Conservation (phyloP, 2,113 vertebrate genomes). For the Mobula birostris region DNA sequence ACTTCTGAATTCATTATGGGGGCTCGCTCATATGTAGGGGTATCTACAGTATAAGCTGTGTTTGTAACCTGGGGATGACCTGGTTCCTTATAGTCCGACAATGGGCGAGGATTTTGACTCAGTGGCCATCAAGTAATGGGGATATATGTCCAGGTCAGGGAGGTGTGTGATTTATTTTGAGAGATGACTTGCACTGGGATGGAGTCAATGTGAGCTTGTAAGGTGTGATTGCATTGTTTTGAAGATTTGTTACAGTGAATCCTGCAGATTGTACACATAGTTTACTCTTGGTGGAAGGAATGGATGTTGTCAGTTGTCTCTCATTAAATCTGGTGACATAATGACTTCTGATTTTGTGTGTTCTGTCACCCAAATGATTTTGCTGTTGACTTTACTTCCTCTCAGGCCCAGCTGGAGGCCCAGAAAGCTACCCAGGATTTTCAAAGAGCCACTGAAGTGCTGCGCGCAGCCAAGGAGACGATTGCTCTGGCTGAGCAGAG, state of each 20-base stretch:
- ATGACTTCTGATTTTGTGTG: background rate
- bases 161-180: background rate
- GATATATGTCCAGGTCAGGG: background rate
- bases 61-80: too few relatives aligned
- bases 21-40: too few relatives aligned
- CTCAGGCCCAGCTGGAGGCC: constrained; percentile 82
- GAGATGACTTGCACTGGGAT: background rate
- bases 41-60: too few relatives aligned
- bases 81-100: background rate
- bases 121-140: background rate
- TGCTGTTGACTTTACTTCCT: constrained; percentile 25
- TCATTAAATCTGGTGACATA: background rate
- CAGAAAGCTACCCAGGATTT: constrained; percentile 92
- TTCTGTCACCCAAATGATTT: background rate
- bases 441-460: constrained; percentile 85
- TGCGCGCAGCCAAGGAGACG: constrained; percentile 89
- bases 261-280: background rate
- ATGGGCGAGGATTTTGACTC: background rate
- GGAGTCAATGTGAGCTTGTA: background rate
- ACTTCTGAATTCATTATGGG: too few relatives aligned
- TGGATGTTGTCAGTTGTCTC: background rate
- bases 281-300: background rate
- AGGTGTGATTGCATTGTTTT: background rate
- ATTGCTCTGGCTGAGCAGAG: constrained; percentile 88
- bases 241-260: background rate